phyloP scores from a whole-genome alignment of 2,797 vertebrate genomes.

The Coendou prehensilis region DNA sequence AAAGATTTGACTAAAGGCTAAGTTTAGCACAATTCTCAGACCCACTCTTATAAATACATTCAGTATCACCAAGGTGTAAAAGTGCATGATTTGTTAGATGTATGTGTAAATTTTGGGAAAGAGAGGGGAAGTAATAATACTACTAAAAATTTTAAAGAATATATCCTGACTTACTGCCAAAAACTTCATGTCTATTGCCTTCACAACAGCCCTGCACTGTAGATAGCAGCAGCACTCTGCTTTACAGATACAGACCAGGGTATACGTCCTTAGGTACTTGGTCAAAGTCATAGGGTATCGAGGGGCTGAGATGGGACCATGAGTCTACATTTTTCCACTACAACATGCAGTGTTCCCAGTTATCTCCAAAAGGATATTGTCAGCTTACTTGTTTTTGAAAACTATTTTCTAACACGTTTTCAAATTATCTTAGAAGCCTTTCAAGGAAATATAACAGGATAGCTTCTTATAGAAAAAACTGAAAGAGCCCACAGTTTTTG shows the following conservation, averaged over 20 bases:
- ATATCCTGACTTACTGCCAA: not conserved
- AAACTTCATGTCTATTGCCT: not conserved
- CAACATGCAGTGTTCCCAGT: not conserved
- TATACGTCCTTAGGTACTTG: not conserved
- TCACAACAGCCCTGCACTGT: not conserved
- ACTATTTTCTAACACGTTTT: not conserved
- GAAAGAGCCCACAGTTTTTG: not conserved
- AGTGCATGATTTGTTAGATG: not conserved
- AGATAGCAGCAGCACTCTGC: not conserved
- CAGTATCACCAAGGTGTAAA: not conserved
- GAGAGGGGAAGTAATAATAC: not conserved
- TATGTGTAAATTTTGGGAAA: not conserved
- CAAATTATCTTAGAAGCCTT: conserved; percentile 52
- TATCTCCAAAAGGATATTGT: not conserved
- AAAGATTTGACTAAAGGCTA: not conserved
- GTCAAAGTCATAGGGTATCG: not conserved
- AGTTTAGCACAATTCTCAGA: not conserved
- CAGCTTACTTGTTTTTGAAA: not conserved
- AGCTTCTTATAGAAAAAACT: not conserved
- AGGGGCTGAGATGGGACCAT: not conserved
- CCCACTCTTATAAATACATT: not conserved
- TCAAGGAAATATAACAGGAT: not conserved
- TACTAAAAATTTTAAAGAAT: not conserved
- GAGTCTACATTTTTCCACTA: not conserved
- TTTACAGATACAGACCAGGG: not conserved